Evolutionary conservation across 1,140 invertebrate genomes (phyloP), one percentile per base, ranked within the genome.

Genomic region (Drosophila kurseongensis): DNA sequence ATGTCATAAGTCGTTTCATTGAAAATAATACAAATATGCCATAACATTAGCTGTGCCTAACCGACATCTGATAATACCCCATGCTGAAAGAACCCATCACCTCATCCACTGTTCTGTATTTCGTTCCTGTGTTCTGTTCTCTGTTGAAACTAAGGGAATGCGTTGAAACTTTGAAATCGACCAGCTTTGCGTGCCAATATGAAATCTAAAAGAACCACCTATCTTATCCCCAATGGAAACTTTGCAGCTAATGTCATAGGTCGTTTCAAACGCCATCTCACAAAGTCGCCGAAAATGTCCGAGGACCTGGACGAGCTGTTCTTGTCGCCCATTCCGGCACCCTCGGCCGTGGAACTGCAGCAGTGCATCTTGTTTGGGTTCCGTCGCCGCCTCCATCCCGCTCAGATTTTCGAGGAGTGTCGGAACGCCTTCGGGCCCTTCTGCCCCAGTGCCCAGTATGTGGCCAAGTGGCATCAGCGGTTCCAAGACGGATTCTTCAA

Each of bases 211-310:
- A 59, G 55, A 77, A 68, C 47, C 52, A 45, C 45, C 35, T 73
- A 40, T 79, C 56, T 68, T 51, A 54, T 67, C 35, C 41, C 47
- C 38, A 57, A 58, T 50, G 41, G 48, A 69, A 29, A 78, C 75
- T 18, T 78, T 78, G 41, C 84, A 88, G 84, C 84, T 84, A 83
- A 88, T 88, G 83, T 89, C 79, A 79, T 88, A 83, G 69, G 84
- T 63, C 80, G 83, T 66, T 74, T 88, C 35, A 83, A 73, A 56
- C 79, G 79, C 66, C 81, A 73, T 16, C 59, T 75, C 42, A 66
- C 35, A 61, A 63, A 67, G 61, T 56, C 73, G 36, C 12, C 60
- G 58, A 77, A 61, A 65, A 88, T 88, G 83, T 88, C 83, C 76
- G 83, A 88, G 76, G 83, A 88, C 63, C 84, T 88, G 75, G 83